Evolutionary conservation across 2,797 vertebrate genomes (phyloP), one percentile per base, ranked within the genome.

Genomic region (Catamblyrhynchus diadema): DNA sequence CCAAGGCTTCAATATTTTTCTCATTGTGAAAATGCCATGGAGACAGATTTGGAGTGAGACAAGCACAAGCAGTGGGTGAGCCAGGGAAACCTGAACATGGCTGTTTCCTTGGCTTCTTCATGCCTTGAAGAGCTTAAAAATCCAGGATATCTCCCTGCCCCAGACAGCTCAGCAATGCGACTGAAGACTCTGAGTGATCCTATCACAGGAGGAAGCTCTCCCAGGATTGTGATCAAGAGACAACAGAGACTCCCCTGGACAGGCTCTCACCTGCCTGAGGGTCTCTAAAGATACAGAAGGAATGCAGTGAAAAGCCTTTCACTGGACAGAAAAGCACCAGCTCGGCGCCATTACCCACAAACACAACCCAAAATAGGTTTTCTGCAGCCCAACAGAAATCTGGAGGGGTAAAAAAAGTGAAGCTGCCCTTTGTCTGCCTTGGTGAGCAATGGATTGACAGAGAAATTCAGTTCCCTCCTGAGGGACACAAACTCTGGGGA

Each of bases 151-250:
- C 44, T 80, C 56, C 24, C 47, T 80, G 84, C 28, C 67, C 41
- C 67, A 91, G 81, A 70, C 60, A 79, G 84, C 51, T 59, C 73
- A 59, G 6, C 74, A 70, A n/a, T n/a, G n/a, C n/a, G 61, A 23
- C 53, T n/a, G 32, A 77, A 61, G 87, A 21, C 91, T 94, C 81
- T 48, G 60, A 37, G 90, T 14, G 92, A 97, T 95, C 25, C 80
- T 95, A 96, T 97, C 95, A 42, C 27, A 19, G 47, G 2, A 78
- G 50, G 56, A 75, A 86, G 28, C 54, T 73, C 53, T 78, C 37
- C 20, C 23, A 84, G 90, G 54, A 75, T 12, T 88, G 64, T 70
- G 83, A 96, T 95, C 80, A 88, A 81, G 80, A 96, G 88, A 94
- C 89, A 93, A 53, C 41, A 51, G 44, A 93, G 89, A 10, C 50